Evolutionary conservation across 2,888 invertebrate species (phyloP), one percentile per base, ranked within the genome.

Genomic region (Xanthia icteritia): DNA sequence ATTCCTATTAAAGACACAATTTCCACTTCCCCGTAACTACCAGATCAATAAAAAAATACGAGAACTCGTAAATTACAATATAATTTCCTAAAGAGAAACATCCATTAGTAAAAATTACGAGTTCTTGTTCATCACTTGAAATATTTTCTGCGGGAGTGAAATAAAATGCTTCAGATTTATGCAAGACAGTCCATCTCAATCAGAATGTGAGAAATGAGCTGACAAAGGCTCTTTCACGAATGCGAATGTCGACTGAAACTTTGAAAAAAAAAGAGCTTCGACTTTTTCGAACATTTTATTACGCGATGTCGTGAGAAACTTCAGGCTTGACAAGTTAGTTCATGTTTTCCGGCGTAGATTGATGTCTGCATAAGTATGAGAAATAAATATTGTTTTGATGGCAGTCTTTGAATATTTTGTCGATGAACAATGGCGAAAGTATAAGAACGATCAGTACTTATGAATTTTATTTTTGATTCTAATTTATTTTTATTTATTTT

Each of bases 271-370:
- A 86, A 84, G 88, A 89, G 86, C 88, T 83, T 80, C 88, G 86
- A 86, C 89, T 86, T 86, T 72, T 76, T 72, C 82, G 85, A 80
- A 89, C 87, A 90, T 91, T 92, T 93, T 93, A 93, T 93, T 93
- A 92, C 90, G 88, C 86, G 88, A 91, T 92, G 89, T 92, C 86
- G 90, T 88, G 63, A 90, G 91, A 91, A 92, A 90, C 89, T 92
- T 89, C 85, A 86, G 90, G 93, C 89, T 93, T 92, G 91, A 92
- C 92, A 89, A 91, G 87, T 90, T 91, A 91, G 87, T 90, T 91
- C 90, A 88, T 92, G 92, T 93, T 91, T 90, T 91, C 86, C 86
- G 93, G 92, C 92, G 88, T 89, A 89, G 92, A 94, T 94, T 93
- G 91, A 94, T 94, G 92, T 91, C 89, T 86, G 86, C 85, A 88